Evolutionary conservation across 37 sponge, comb jelly and placozoan species (phyloP).

Genomic region (Hormiphora californensis): DNA sequence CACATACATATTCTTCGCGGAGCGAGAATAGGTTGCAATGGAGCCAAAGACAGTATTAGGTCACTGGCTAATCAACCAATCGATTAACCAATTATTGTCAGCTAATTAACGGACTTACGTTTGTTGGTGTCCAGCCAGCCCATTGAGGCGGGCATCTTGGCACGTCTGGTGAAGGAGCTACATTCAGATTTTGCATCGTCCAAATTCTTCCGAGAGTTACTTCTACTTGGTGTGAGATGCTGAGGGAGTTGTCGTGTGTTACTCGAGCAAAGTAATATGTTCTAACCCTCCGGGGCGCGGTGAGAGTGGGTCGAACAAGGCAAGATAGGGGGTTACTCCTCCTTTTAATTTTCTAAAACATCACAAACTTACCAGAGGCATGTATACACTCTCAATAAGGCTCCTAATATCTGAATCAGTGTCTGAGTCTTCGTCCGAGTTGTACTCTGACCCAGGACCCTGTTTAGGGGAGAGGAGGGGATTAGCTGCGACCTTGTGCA

Average conservation of each 20-base stretch:
- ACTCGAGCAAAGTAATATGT: too few relatives aligned
- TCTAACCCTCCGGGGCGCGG: too few relatives aligned
- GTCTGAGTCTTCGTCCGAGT: not conserved
- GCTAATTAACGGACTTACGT: not conserved
- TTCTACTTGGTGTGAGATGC: constrained; percentile 11
- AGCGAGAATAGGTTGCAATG: too few relatives aligned
- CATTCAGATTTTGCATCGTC: constrained; percentile 26
- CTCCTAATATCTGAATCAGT: constrained; percentile 44
- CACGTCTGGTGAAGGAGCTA: constrained; percentile 22
- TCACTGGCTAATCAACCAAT: too few relatives aligned
- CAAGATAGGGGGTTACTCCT: too few relatives aligned
- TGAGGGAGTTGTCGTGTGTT: not conserved
- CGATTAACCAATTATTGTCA: too few relatives aligned
- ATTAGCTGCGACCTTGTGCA: too few relatives aligned
- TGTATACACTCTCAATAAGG: constrained; percentile 49
- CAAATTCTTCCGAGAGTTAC: not conserved
- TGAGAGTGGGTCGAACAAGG: too few relatives aligned
- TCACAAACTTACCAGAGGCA: constrained; percentile 48
- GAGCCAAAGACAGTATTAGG: too few relatives aligned
- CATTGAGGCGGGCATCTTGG: constrained; percentile 50
- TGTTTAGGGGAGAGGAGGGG: not conserved
- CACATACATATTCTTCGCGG: too few relatives aligned
- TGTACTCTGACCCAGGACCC: constrained; percentile 6
- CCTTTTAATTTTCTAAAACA: too few relatives aligned
- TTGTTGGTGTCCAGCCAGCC: constrained; percentile 53